Base-by-base conservation (phyloP, 1,140 invertebrate genomes). In the Aphelenchoides avenae region DNA sequence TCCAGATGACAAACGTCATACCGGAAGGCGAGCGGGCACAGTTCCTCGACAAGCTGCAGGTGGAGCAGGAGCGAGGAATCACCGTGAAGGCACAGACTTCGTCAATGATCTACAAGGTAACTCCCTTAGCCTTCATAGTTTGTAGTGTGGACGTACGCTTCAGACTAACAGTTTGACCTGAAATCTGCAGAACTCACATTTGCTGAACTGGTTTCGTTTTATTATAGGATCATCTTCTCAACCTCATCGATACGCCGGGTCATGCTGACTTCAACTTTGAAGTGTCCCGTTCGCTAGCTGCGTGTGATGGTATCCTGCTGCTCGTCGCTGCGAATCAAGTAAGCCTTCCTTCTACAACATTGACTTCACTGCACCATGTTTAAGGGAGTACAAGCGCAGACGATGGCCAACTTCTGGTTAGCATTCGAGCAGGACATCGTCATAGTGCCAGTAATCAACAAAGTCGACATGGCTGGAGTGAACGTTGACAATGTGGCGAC, bases 181-280 rank as follows among this genome's bases (percentile, higher is more conserved):
- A n/a, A n/a, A 57, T 59, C 24, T 59, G 30, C 37, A 40, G 34
- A 26, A 53, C 39, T 33, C 51, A 22, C 5, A 33, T 20, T 1
- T n/a, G 15, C 13, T 20, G 7, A 24, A 37, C 20, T 6, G 36
- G 9, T 4, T 66, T 47, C 7, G 37, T 26, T 41, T 31, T 29
- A 33, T 79, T 75, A 18, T 27, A 78, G 52, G 75, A 82, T 34
- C 93, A 92, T 81, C 79, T 96, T n/a, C 80, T 97, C 1, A 98
- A 97, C 80, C 82, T 97, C 3, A 95, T 97, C 62, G 94, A 98
- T 79, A 98, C 93, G 18, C 93, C 93, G 29, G 94, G 94, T 24
- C 94, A 98, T 83, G 92, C 96, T 9, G 94, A 98, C 79, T 98
- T 98, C 80, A 86, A 87, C 3, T 94, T 89, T 81, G 93, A 98